These are phyloP conservation scores for Egretta garzetta DNA, from an alignment of 2,113 vertebrate species.

Conservation along the genomic window DNA sequence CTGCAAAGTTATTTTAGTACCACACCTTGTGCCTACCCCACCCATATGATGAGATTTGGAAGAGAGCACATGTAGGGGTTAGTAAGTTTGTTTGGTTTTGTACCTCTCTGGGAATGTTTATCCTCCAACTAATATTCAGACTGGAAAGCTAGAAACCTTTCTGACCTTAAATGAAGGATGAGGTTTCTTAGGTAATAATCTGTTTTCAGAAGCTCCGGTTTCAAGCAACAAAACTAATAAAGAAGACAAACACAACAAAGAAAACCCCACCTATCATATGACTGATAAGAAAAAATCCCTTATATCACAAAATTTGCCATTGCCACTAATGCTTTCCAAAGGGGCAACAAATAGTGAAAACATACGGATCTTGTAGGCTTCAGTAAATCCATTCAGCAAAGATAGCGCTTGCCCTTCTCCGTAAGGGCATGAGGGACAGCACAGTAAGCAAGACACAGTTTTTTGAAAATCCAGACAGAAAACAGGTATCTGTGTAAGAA, in stretches of 20 bases:
- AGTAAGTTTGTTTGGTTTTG: neutral
- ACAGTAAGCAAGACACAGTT: neutral
- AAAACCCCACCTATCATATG: neutral
- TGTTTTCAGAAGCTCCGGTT: neutral
- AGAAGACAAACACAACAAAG: neutral
- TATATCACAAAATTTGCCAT: neutral
- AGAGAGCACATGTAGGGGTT: neutral
- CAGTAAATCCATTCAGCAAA: neutral
- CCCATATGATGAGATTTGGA: neutral
- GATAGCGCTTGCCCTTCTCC: neutral
- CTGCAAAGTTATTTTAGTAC: neutral
- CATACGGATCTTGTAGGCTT: neutral
- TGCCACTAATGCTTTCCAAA: neutral
- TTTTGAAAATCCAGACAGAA: neutral
- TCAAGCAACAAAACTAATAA: neutral
- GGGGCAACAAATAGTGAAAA: neutral
- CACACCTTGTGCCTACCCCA: neutral
- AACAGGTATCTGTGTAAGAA: fast-evolving
- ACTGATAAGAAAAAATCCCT: neutral
- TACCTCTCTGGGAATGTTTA: neutral
- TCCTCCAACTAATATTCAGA: neutral
- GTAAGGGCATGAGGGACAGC: neutral
- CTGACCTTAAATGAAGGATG: neutral
- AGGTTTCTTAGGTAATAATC: neutral
- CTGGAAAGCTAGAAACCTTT: neutral